Conservation (phyloP, 1,140 invertebrate genomes). For the Drosophila chauvacae region DNA sequence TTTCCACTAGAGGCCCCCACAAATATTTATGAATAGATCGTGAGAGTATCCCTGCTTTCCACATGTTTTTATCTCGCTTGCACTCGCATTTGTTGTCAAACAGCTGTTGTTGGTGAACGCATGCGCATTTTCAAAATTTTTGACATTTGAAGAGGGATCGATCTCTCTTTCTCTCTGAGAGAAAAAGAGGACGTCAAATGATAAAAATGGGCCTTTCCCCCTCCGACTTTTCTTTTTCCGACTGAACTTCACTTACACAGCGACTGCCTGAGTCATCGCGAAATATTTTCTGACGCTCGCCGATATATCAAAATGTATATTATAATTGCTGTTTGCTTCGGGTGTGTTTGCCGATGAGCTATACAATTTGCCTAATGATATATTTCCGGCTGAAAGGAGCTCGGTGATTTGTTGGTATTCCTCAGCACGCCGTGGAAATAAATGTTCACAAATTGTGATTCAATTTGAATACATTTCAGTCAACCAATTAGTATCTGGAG, state of each 20-base stretch:
- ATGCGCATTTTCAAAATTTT: constrained; percentile 39
- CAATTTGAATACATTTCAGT: constrained; percentile 25
- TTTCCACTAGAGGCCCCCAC: constrained; percentile 12
- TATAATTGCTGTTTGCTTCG: constrained; percentile 14
- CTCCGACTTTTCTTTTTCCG: constrained; percentile 1
- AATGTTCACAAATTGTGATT: constrained; percentile 49
- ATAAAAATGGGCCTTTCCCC: constrained; percentile 34
- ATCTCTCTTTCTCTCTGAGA: not conserved
- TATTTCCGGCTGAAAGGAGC: constrained; percentile 45
- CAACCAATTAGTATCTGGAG: constrained; percentile 22
- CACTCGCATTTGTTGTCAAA: constrained; percentile 69
- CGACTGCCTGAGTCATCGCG: constrained; percentile 39
- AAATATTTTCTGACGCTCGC: constrained; percentile 43
- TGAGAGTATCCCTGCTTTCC: constrained; percentile 7
- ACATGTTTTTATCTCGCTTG: constrained; percentile 42
- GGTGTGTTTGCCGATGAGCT: constrained; percentile 35
- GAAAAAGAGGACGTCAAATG: constrained; percentile 21
- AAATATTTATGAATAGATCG: constrained; percentile 35
- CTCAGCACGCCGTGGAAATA: constrained; percentile 22
- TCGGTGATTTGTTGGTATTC: constrained; percentile 23
- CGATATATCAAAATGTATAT: constrained; percentile 37
- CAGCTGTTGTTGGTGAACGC: constrained; percentile 57
- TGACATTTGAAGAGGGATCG: constrained; percentile 49
- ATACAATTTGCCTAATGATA: constrained; percentile 52
- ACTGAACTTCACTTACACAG: constrained; percentile 42